Evolutionary conservation across 2,113 vertebrate genomes (phyloP).

Genomic region (Tetrax tetrax): DNA sequence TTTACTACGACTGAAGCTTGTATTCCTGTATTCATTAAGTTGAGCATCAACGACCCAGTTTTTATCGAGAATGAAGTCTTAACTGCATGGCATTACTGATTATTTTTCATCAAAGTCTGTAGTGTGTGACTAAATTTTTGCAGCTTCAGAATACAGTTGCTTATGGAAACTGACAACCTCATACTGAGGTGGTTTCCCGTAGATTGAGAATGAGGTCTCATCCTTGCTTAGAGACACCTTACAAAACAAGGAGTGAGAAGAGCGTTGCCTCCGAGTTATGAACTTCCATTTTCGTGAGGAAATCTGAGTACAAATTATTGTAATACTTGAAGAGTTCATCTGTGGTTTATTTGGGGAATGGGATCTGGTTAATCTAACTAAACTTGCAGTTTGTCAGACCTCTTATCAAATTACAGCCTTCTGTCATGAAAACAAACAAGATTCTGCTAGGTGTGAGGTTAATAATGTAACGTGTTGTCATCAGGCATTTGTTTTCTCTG

Average conservation of each 20-base stretch:
- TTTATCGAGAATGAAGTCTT: constrained; percentile 30
- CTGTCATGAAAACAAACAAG: constrained; percentile 37
- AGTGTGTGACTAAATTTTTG: constrained; percentile 40
- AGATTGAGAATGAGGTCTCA: neutral
- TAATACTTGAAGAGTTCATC: constrained; percentile 11
- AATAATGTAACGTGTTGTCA: constrained; percentile 19
- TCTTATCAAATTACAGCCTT: constrained; percentile 31
- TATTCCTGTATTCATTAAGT: constrained; percentile 40
- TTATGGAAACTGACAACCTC: constrained; percentile 38
- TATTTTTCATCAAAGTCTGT: constrained; percentile 50
- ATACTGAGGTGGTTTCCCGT: constrained; percentile 1
- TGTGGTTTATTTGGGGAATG: constrained; percentile 31
- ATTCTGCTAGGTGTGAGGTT: constrained; percentile 45
- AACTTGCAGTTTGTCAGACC: constrained; percentile 26
- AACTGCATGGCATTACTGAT: constrained; percentile 34
- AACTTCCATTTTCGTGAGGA: constrained; percentile 43
- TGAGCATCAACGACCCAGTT: neutral
- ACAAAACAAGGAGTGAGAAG: neutral
- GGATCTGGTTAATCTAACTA: constrained; percentile 44
- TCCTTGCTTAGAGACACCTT: neutral
- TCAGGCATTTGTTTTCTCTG: constrained; percentile 53
- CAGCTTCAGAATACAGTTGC: constrained; percentile 43
- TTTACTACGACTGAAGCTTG: constrained; percentile 25
- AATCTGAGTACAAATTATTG: constrained; percentile 11
- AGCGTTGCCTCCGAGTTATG: constrained; percentile 10